phyloP scores from a whole-genome alignment of 1,140 invertebrate genomes.

The Parasteatoda tepidariorum region DNA sequence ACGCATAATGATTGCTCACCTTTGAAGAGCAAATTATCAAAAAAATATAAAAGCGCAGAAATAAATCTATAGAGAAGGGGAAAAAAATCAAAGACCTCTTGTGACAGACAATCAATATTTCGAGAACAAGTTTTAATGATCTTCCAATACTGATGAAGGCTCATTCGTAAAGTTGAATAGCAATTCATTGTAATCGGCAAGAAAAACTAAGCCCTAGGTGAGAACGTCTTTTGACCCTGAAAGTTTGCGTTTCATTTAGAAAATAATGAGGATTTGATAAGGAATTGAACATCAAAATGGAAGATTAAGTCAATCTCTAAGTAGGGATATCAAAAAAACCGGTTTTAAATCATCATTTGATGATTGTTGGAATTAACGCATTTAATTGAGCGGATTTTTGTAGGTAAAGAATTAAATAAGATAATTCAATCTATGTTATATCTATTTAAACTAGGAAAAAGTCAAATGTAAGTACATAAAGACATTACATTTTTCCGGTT shows the following conservation, averaged over 20 bases:
- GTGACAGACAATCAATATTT: constrained; percentile 11
- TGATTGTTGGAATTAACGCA: too few relatives aligned
- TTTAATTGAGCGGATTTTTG: too few relatives aligned
- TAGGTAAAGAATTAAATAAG: too few relatives aligned
- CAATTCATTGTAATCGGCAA: not conserved
- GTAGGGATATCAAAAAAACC: too few relatives aligned
- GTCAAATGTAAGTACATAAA: too few relatives aligned
- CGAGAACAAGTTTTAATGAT: constrained; percentile 28
- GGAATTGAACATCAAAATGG: too few relatives aligned
- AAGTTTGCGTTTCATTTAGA: not conserved
- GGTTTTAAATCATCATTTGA: too few relatives aligned
- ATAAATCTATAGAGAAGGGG: not conserved
- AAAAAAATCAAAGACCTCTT: not conserved
- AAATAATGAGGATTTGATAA: too few relatives aligned
- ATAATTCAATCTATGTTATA: too few relatives aligned
- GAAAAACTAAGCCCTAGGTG: not conserved
- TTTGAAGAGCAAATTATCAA: not conserved
- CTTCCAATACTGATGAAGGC: not conserved
- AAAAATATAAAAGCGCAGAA: not conserved
- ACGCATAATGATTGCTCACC: not conserved
- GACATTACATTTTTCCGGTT: too few relatives aligned
- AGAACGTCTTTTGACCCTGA: not conserved
- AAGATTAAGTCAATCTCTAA: too few relatives aligned
- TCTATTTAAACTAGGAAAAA: too few relatives aligned
- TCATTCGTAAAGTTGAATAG: constrained; percentile 9